Evolutionary conservation across 2,888 invertebrate genomes (phyloP).

Genomic region (Agonopterix arenella): DNA sequence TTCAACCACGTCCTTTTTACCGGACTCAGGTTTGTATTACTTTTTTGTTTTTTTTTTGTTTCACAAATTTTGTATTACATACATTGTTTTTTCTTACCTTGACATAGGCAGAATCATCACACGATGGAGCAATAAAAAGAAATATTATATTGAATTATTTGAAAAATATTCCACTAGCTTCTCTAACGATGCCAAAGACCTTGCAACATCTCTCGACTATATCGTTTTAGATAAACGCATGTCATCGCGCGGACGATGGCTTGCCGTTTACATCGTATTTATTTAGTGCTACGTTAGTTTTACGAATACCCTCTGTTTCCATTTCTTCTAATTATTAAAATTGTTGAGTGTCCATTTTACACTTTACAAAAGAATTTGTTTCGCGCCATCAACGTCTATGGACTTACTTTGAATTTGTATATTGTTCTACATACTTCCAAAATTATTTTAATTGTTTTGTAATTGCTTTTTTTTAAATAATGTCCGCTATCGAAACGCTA

Average conservation of each 20-base stretch:
- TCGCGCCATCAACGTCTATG: conserved; percentile 3
- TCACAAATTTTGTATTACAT: too few relatives aligned
- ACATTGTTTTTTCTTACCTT: too few relatives aligned
- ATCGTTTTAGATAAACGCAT: not conserved
- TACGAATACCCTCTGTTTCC: conserved; percentile 26
- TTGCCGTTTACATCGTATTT: conserved; percentile 34
- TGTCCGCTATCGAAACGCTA: not conserved
- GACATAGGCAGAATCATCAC: too few relatives aligned
- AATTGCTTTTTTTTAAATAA: not conserved
- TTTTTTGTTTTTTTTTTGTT: too few relatives aligned
- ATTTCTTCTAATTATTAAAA: conserved; percentile 2
- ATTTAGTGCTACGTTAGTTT: conserved; percentile 43
- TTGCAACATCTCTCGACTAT: too few relatives aligned
- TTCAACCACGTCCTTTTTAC: too few relatives aligned
- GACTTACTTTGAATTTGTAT: conserved; percentile 9
- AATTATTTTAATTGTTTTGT: too few relatives aligned
- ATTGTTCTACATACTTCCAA: not conserved
- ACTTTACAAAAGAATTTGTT: not conserved
- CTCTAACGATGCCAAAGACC: too few relatives aligned
- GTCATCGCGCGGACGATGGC: conserved; percentile 17
- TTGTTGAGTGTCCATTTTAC: not conserved
- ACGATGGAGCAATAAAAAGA: too few relatives aligned
- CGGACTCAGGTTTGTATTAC: too few relatives aligned
- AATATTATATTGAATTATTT: too few relatives aligned
- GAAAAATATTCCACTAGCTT: too few relatives aligned